Evolutionary conservation across 2,888 invertebrate species (phyloP).

Genomic region (Serrognathus titanus): DNA sequence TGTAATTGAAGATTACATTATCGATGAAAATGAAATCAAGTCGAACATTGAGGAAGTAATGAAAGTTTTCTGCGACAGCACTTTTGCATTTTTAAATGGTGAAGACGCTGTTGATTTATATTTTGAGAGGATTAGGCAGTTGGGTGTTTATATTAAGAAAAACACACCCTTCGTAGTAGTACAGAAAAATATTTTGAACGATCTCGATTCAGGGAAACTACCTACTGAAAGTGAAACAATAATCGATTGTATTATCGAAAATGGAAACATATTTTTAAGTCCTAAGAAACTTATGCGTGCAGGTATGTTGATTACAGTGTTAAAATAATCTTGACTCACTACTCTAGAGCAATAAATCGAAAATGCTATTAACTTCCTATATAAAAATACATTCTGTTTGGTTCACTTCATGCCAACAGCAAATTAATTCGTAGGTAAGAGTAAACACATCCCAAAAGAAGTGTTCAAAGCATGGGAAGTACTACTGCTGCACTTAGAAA

Average conservation of each 20-base stretch:
- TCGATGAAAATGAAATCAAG: not conserved
- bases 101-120: not conserved
- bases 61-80: conserved; percentile 3
- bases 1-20: conserved; percentile 50
- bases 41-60: conserved; percentile 3
- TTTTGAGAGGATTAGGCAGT: conserved; percentile 2
- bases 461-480: conserved; percentile 52
- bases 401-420: not conserved
- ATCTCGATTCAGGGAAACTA: not conserved
- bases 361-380: not conserved
- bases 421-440: conserved; percentile 12
- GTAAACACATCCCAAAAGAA: conserved; percentile 30
- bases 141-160: conserved; percentile 3
- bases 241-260: conserved; percentile 23
- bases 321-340: not conserved
- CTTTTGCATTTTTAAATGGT: not conserved
- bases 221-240: conserved; percentile 8
- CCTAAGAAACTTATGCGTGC: conserved; percentile 14
- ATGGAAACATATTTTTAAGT: conserved; percentile 11
- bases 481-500: conserved; percentile 54
- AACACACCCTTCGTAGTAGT: not conserved
- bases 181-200: not conserved
- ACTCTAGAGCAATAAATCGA: not conserved
- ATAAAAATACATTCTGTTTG: not conserved
- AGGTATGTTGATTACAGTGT: not conserved